A percentile compares a stretch with the other conserved stretches of the same genome.
These are phyloP conservation scores for Indicator maculatus DNA, from an alignment of 2,113 vertebrate genomes.

Conservation along the genomic window DNA sequence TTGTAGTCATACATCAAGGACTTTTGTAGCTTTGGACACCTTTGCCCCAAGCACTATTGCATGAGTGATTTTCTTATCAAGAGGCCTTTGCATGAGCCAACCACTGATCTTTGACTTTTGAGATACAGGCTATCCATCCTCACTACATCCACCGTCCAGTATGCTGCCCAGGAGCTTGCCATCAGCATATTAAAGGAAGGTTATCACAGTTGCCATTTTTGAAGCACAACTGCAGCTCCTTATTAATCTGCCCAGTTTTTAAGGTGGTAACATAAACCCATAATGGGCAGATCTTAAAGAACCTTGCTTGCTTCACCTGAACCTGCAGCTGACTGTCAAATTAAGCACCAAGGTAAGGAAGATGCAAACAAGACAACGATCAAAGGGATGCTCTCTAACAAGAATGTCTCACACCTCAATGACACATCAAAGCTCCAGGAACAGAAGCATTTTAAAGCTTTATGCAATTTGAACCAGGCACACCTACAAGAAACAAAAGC, in stretches of 20 bases:
- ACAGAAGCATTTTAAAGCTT: neutral
- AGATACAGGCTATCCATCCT: neutral
- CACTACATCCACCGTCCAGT: fast-evolving
- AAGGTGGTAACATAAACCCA: neutral
- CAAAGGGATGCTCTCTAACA: constrained; percentile 1
- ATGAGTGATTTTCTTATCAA: neutral
- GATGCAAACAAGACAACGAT: neutral
- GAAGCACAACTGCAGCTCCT: neutral
- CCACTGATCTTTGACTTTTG: neutral
- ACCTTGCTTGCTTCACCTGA: neutral
- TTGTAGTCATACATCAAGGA: neutral
- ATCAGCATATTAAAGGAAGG: neutral
- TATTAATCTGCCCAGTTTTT: neutral
- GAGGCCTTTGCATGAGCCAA: neutral
- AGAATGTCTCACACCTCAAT: neutral
- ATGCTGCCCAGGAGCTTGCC: neutral
- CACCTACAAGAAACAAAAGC: neutral
- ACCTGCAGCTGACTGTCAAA: neutral
- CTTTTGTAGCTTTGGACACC: neutral
- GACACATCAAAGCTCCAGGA: constrained; percentile 36
- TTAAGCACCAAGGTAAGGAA: neutral
- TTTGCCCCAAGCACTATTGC: neutral
- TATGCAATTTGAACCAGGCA: neutral
- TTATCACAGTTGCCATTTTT: neutral
- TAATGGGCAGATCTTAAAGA: neutral